phyloP scores from a whole-genome alignment of 2,888 invertebrate genomes.

The Neoitamus cyanurus region DNA sequence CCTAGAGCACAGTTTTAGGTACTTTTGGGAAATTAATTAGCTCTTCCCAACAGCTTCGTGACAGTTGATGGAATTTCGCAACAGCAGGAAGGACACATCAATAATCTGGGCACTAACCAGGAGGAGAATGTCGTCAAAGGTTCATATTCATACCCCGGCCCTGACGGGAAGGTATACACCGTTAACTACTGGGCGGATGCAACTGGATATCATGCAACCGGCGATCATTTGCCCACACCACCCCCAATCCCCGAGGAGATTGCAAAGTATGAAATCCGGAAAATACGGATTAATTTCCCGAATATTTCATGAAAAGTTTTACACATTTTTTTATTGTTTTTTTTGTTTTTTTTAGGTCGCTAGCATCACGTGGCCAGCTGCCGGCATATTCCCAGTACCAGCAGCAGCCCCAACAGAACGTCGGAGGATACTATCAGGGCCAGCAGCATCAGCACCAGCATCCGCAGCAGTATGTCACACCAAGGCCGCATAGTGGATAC shows the following conservation, averaged over 20 bases:
- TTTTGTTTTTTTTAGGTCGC: slow-evolving; percentile 16
- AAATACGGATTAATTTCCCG: neutral
- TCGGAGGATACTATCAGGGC: slow-evolving; percentile 10
- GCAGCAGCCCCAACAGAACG: neutral
- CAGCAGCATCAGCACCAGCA: slow-evolving; percentile 10
- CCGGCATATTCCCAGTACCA: neutral
- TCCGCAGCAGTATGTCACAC: neutral
- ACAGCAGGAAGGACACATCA: slow-evolving; percentile 70
- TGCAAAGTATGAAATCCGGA: slow-evolving; percentile 51
- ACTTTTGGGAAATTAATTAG: neutral
- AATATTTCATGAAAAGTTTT: neutral
- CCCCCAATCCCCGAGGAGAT: slow-evolving; percentile 74
- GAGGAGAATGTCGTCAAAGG: slow-evolving; percentile 71
- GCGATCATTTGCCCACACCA: slow-evolving; percentile 81
- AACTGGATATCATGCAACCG: slow-evolving; percentile 80
- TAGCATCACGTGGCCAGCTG: neutral
- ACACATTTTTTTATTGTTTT: no score
- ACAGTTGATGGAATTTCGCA: slow-evolving; percentile 75
- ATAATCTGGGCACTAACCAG: slow-evolving; percentile 65
- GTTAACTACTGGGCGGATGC: slow-evolving; percentile 79
- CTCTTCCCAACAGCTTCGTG: slow-evolving; percentile 67
- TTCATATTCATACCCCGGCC: slow-evolving; percentile 73
- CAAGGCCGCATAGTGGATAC: neutral
- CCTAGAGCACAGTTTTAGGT: neutral
- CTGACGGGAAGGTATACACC: slow-evolving; percentile 73